Base-by-base conservation (phyloP, 2,888 invertebrate species). In the Rutpela maculata region DNA sequence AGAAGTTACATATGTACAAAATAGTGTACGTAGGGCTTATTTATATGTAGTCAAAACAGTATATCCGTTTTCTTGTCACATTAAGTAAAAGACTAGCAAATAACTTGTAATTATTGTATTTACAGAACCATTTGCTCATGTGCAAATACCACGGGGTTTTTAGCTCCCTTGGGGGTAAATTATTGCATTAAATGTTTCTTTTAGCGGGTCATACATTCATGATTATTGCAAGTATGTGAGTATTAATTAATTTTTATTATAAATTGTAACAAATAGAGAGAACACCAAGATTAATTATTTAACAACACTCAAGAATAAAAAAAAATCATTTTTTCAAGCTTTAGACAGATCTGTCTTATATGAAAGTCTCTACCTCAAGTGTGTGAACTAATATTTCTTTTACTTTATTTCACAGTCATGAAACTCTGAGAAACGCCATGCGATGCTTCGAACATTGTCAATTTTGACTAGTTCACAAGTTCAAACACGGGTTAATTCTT, bases 1-100 rank as follows among this genome's bases (percentile, higher is more conserved):
- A 43, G 19, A 26, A 50, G 67, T 74, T 55, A 56, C 66, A 56
- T 74, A 26, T 65, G 74, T 60, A 74, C 22, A 60, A 74, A 74
- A 67, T 74, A 59, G 68, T 74, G 31, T 59, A 43, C 56, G 7
- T 19, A 67, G 57, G 19, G 65, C 26, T 66, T 55, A 31, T 71
- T 71, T 71, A 71, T 60, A 26, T 68, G 19, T 18, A 68, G n/a
- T 31, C 56, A 26, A 55, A 68, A 57, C 35, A 50, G 68, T 22
- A 22, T 57, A 55, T 57, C 43, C 55, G 31, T 17, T 68, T 68
- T 55, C 17, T 31, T 68, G 68, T 57, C 71, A 43, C 59, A 71
- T 71, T 71, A 71, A 71, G 56, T 55, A 22, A 26, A 56, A 70
- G 26, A 10, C 31, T 60, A 18, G 59, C 60, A 70, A 55, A 59